Base-by-base conservation (phyloP, 2,113 vertebrate species). In the Sisor rabdophorus region DNA sequence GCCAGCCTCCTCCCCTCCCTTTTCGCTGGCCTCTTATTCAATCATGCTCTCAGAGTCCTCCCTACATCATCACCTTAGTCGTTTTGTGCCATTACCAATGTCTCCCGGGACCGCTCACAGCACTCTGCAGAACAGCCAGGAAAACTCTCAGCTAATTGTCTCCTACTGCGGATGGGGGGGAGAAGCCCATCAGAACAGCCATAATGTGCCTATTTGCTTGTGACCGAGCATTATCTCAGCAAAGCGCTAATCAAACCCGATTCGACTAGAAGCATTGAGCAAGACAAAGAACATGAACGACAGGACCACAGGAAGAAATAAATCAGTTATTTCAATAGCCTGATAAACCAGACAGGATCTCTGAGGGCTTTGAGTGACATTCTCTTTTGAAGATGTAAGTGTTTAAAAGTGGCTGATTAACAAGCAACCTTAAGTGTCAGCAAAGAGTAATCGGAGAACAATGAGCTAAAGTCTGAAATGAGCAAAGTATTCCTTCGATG, bases 361-460 rank as follows among this genome's bases (percentile, higher is more conserved):
- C 44, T 48, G 59, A 60, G 17, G 64, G 74, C 75, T 81, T 76
- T 80, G 59, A 68, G 78, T 65, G 73, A 55, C 36, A 5, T 54
- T 32, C 82, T 59, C 47, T 79, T 84, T 84, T 83, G 79, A 87
- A 85, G 86, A 87, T 81, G 81, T 79, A 80, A 73, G 82, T 40
- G 69, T 74, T n/a, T 85, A 84, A 84, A 81, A 68, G 67, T 5
- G 73, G 84, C 86, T 84, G 85, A 90, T 89, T 87, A 89, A 88
- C 86, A 87, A 83, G 85, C 85, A 82, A 81, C 73, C 76, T 70
- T 67, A 82, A 69, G 73, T 20, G 48, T 63, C 80, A 24, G 65
- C 40, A 64, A 79, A 75, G 60, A 80, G 55, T 32, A 12, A 61
- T 55, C 65, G 58, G 71, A 56, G 48, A 40, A 24, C 30, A 36